phyloP scores from a whole-genome alignment of 2,888 invertebrate genomes.

The Helobdella robusta region DNA sequence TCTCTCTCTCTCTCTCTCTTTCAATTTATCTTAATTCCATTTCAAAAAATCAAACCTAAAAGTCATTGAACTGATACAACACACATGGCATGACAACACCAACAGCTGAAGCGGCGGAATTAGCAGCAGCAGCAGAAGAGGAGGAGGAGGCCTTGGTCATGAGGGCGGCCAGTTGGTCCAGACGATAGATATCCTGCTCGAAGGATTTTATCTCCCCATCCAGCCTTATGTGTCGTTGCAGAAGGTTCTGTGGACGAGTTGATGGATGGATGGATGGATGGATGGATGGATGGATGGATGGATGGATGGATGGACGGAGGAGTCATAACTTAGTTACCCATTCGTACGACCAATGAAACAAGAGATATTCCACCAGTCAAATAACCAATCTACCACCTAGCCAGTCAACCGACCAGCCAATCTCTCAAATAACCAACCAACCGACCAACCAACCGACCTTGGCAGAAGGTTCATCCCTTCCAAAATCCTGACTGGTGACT shows the following conservation, averaged over 20 bases:
- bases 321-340: background rate
- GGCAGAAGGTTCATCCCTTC: constrained; percentile 81
- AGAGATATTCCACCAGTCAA: background rate
- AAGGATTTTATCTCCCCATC: constrained; percentile 83
- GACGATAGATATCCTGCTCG: constrained; percentile 65
- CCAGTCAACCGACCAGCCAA: background rate
- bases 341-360: background rate
- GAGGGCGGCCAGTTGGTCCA: constrained; percentile 64
- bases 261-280: background rate
- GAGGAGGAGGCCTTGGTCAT: constrained; percentile 58
- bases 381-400: background rate
- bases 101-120: no score
- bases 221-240: constrained; percentile 74
- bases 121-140: background rate
- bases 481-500: constrained; percentile 78
- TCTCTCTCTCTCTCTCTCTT: no score
- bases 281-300: background rate
- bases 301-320: background rate
- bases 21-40: no score
- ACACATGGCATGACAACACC: no score
- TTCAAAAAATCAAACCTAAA: no score
- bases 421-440: background rate
- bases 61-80: no score
- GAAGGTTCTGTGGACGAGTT: constrained; percentile 54
- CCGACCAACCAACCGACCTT: constrained; percentile 52